These are phyloP conservation scores for Metopia argyrocephala DNA, from an alignment of 2,888 invertebrate species.

Conservation along the genomic window DNA sequence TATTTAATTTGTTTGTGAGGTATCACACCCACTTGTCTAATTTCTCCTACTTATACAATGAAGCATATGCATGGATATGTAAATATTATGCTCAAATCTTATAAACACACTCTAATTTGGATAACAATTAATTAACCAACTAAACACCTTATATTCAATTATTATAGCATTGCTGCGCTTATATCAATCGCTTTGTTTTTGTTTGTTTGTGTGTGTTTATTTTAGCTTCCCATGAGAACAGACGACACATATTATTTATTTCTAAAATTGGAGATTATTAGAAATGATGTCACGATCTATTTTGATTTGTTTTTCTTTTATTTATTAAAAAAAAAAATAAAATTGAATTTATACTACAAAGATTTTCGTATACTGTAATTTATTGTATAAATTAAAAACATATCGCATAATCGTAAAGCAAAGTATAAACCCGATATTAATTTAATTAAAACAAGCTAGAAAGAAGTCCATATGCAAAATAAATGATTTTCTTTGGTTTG, in stretches of 20 bases:
- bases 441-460: no score
- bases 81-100: no score
- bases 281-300: conserved; percentile 68
- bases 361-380: conserved; percentile 29
- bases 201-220: no score
- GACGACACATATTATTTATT: conserved; percentile 54
- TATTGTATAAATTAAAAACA: no score
- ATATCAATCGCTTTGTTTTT: conserved; percentile 30
- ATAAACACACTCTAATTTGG: neutral
- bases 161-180: conserved; percentile 6
- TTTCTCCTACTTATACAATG: no score
- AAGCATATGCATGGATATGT: neutral
- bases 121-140: neutral
- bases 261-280: conserved; percentile 62
- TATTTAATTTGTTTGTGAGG: no score
- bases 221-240: conserved; percentile 9
- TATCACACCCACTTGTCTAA: no score
- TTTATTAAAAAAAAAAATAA: conserved; percentile 52
- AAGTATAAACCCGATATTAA: no score
- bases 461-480: no score
- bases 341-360: conserved; percentile 31
- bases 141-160: conserved; percentile 5
- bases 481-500: no score
- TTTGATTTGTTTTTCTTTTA: conserved; percentile 64
- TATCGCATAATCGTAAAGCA: no score